Evolutionary conservation across 2,888 invertebrate genomes (phyloP), one percentile per base, ranked within the genome.

Genomic region (Mythimna ferrago): DNA sequence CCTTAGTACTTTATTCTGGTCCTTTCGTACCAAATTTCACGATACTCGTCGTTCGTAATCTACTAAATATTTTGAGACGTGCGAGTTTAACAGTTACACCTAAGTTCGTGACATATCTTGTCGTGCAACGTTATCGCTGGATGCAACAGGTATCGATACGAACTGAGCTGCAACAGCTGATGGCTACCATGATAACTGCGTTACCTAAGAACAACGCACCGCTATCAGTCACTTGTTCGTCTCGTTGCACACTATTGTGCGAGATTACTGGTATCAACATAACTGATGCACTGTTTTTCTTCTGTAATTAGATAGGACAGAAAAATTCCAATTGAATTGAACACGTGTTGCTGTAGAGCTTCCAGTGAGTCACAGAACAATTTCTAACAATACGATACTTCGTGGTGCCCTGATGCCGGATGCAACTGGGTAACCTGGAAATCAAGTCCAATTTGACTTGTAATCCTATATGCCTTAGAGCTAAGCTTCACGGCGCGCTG

Each of bases 141-240:
- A n/a, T 21, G 76, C 48, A 63, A 63, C 77, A 76, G 76, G 81
- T 76, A 61, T 61, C 60, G 56, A 61, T 53, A 44, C 26, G 38
- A 19, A 26, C n/a, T 26, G 26, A 26, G 38, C 38, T 35, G 73
- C 51, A 21, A 10, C 38, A n/a, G 4, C 19, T 4, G 51, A 7
- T 44, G 11, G 32, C 14, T 56, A 2, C 35, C 60, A 5, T 14
- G 60, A 61, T 56, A 61, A 16, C 64, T n/a, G 44, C 44, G 11
- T 76, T 65, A 21, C 54, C 21, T 32, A 54, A 64, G 21, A 41
- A 9, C 32, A 60, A 53, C 38, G 35, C 26, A n/a, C 3, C 14
- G 9, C 53, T 41, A 64, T 76, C 63, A 44, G 0, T 51, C 35
- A 61, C 14, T 62, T 44, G 41, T 48, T 71, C 16, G n/a, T 51